Percentiles rank a stretch among this genome's conserved stretches.
These are phyloP conservation scores for Pseudomyrmex cubaensis DNA, from an alignment of 1,140 invertebrate genomes.

Conservation along the genomic window DNA sequence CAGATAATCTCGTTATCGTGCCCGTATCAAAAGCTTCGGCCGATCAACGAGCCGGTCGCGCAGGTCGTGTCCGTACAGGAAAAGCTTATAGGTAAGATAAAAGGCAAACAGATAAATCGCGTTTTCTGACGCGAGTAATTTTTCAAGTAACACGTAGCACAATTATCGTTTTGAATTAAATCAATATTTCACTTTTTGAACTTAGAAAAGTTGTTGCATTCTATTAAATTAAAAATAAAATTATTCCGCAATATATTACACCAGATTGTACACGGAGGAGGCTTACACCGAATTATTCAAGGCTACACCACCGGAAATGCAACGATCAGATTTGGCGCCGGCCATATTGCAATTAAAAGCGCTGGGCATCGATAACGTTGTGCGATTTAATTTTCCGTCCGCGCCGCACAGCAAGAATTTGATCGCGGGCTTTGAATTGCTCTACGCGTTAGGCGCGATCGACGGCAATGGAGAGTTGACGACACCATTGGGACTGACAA, in stretches of 20 bases:
- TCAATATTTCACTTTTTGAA: too few relatives aligned
- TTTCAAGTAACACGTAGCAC: not conserved
- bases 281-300: constrained; percentile 90
- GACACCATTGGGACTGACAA: constrained; percentile 91
- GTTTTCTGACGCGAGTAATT: not conserved
- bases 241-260: constrained; percentile 61
- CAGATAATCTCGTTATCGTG: constrained; percentile 94
- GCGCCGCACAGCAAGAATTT: constrained; percentile 96
- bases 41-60: constrained; percentile 95
- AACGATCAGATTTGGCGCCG: constrained; percentile 93
- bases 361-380: constrained; percentile 96
- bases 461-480: constrained; percentile 93
- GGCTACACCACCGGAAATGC: constrained; percentile 96
- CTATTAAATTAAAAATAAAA: not conserved
- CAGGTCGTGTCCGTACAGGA: constrained; percentile 93
- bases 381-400: constrained; percentile 93
- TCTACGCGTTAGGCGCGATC: constrained; percentile 95
- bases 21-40: constrained; percentile 96
- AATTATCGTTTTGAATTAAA: too few relatives aligned
- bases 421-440: constrained; percentile 93
- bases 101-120: not conserved
- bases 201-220: too few relatives aligned
- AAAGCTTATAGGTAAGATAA: constrained; percentile 90
- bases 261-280: constrained; percentile 91
- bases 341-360: constrained; percentile 97